Base-by-base conservation (phyloP, 2,888 invertebrate species). In the Salticus scenicus region DNA sequence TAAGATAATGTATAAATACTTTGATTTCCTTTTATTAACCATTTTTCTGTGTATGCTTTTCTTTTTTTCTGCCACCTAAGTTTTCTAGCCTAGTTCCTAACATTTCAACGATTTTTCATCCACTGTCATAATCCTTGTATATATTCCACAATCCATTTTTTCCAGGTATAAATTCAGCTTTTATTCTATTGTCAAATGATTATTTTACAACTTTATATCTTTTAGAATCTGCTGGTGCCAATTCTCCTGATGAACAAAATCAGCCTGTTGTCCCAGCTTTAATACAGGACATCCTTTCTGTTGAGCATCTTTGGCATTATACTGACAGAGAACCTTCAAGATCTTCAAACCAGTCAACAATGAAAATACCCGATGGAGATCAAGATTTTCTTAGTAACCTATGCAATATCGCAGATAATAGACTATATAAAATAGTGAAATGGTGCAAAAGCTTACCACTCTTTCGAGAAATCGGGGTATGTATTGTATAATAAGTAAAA, bases 371-470 rank as follows among this genome's bases (percentile, higher is more conserved):
- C n/a, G 84, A 84, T 42, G 87, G 82, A 0, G 86, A 94, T 92
- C 95, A 96, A 0, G 96, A 97, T 92, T 95, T 96, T 91, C 93
- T 97, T 75, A 96, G 96, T 0, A 96, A 96, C 92, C 93, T 97
- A 90, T 97, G 97, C 93, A 96, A 96, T 91, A 97, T 97, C 87
- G 98, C 98, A 67, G 98, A 98, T 92, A 96, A 98, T 91, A 93
- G 98, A 70, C 94, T 98, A 24, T 98, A 98, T 91, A 97, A 98
- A 93, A 97, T 98, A 89, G 98, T 98, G 88, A 97, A 98, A 91
- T 98, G 98, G 98, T 98, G 98, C 93, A 97, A 98, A 91, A 98
- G 97, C 91, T 92, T 98, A 91, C 98, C 98, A 20, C 94, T 98
- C 31, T 98, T 98, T 91, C 97, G 98, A 91, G 97, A 97, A 92